A percentile compares a stretch with the other conserved stretches of the same genome.
Conservation (phyloP, 2,113 vertebrate species). For the Chionomys nivalis region DNA sequence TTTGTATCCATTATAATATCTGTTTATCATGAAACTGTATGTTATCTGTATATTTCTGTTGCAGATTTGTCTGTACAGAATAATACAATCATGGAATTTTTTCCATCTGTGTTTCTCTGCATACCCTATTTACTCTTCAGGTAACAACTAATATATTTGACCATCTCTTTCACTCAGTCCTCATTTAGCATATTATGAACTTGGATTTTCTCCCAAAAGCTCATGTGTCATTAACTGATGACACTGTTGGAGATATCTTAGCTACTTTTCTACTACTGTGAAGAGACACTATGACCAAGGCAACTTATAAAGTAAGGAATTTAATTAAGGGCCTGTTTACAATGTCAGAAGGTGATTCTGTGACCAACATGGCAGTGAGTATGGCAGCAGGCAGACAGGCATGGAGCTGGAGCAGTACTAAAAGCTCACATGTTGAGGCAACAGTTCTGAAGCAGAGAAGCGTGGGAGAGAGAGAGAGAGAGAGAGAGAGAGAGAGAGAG, state of each 20-base stretch:
- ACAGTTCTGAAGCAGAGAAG: neutral
- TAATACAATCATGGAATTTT: conserved; percentile 30
- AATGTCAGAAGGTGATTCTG: neutral
- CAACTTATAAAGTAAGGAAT: neutral
- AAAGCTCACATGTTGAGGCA: too few species aligned
- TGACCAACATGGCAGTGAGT: neutral
- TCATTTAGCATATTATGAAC: conserved; percentile 30
- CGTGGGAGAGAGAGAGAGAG: too few species aligned
- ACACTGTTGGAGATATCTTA: neutral
- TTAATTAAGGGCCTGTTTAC: neutral
- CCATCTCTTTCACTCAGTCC: conserved; percentile 36
- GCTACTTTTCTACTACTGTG: neutral
- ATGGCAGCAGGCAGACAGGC: neutral
- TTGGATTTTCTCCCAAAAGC: neutral
- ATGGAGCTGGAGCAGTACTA: too few species aligned
- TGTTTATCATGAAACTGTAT: neutral
- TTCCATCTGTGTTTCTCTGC: neutral
- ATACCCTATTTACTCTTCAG: conserved; percentile 17
- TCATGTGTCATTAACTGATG: neutral
- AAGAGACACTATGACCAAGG: neutral
- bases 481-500: too few species aligned
- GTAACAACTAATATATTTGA: conserved; percentile 46
- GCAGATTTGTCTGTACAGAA: conserved; percentile 30
- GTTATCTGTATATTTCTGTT: neutral
- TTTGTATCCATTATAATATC: conserved; percentile 22